Base-by-base conservation (phyloP, 2,113 vertebrate genomes). In the Toxotes chatareus region DNA sequence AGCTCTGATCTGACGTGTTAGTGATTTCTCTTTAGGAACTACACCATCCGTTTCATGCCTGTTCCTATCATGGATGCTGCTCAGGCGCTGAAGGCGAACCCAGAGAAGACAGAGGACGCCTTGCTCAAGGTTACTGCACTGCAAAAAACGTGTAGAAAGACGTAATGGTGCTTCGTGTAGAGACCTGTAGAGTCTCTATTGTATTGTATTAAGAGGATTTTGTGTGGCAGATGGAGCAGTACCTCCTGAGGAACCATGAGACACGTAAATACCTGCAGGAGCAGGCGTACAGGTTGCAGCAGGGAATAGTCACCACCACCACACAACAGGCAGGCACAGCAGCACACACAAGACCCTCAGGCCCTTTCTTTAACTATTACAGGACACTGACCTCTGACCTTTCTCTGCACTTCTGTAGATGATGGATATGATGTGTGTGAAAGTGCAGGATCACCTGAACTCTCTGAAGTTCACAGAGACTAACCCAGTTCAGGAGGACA, bases 361-460 rank as follows among this genome's bases (percentile, higher is more conserved):
- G 63, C 17, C 9, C 38, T 10, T 1, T 4, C 1, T 9, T 51
- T 0, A 36, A 13, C 17, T 23, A 11, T 12, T 7, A 27, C 27
- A 9, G 11, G 34, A 21, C 12, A 4, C 17, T 73, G 21, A 76
- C 38, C 40, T 14, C 64, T 70, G 14, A 81, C 56, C 31, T 72
- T 4, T 62, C 7, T 76, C 16, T 34, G 34, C 9, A 4, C 32
- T 44, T 19, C 31, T 27, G 11, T 89, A 99, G 98, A 97, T 99
- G 97, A 96, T 99, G 85, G 97, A 98, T 91, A 95, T 94, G 80
- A 96, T 99, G 82, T 99, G 98, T 85, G 98, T 99, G 27, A 98
- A 97, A 94, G 96, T 99, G 17, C 98, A 99, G 94, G 98, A 99
- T 84, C 98, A 99, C 80, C 95, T 99, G 71, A 99, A 99, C 95